These are phyloP conservation scores for Cosmopolites sordidus DNA, from an alignment of 2,888 invertebrate species.

Conservation along the genomic window DNA sequence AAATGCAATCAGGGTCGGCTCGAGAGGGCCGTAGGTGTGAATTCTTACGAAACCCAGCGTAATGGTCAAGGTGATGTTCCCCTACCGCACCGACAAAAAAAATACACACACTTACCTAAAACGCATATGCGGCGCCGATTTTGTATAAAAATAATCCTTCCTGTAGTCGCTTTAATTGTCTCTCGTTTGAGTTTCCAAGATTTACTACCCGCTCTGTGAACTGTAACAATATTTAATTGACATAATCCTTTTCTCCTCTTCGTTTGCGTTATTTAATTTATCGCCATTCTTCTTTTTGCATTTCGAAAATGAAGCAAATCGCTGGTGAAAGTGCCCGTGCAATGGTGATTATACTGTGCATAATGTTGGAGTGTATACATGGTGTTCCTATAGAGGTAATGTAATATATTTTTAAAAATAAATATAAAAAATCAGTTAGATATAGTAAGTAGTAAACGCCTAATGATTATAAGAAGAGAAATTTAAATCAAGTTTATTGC, in stretches of 20 bases:
- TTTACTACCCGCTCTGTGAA: conserved; percentile 11
- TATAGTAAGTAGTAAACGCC: too few species aligned
- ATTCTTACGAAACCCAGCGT: conserved; percentile 21
- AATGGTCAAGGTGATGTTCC: conserved; percentile 41
- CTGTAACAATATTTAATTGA: neutral
- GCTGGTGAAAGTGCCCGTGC: too few species aligned
- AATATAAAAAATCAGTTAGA: too few species aligned
- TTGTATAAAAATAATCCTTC: conserved; percentile 38
- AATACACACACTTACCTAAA: conserved; percentile 11
- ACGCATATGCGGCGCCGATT: conserved; percentile 30
- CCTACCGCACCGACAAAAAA: conserved; percentile 28
- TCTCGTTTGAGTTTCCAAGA: too few species aligned
- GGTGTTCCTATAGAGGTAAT: conserved; percentile 17
- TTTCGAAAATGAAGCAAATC: too few species aligned
- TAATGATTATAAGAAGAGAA: too few species aligned
- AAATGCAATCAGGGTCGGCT: conserved; percentile 29
- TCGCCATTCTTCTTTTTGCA: too few species aligned
- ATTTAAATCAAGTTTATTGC: too few species aligned
- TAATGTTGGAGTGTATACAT: conserved; percentile 14
- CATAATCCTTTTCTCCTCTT: neutral
- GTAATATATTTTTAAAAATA: too few species aligned
- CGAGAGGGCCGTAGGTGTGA: conserved; percentile 8
- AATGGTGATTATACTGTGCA: conserved; percentile 1
- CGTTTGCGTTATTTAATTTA: too few species aligned
- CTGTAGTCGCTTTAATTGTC: conserved; percentile 6